These are phyloP conservation scores for Artibeus jamaicensis DNA, from an alignment of 2,797 vertebrate genomes.

Conservation along the genomic window DNA sequence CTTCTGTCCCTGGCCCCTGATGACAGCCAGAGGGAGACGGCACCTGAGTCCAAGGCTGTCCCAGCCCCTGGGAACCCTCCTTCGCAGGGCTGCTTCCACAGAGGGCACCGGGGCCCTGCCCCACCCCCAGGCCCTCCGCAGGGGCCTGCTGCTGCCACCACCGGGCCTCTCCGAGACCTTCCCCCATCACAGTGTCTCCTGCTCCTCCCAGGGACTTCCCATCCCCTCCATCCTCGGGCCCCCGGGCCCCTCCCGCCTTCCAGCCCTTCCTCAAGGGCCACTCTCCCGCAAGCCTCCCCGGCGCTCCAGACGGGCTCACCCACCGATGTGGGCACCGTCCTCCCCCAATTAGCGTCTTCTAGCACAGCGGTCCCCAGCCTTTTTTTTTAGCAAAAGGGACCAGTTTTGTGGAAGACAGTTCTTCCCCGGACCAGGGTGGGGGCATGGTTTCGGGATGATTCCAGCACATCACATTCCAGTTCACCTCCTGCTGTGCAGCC, in stretches of 20 bases:
- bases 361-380: neutral
- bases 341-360: rapidly evolving
- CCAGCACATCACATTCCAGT: too few species aligned
- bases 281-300: neutral
- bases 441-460: too few species aligned
- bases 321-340: neutral
- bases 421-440: too few species aligned
- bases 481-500: too few species aligned
- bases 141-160: neutral
- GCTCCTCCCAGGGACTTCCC: neutral
- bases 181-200: neutral
- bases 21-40: neutral
- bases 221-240: rapidly evolving
- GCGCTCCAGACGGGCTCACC: too few species aligned
- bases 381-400: too few species aligned
- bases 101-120: neutral
- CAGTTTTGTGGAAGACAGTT: too few species aligned
- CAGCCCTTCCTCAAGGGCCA: rapidly evolving
- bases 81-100: neutral
- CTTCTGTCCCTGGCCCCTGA: neutral
- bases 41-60: neutral
- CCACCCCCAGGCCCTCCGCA: rapidly evolving
- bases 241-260: neutral
- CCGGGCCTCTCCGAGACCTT: neutral
- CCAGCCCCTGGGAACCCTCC: rapidly evolving